Conservation (phyloP, 2,888 invertebrate species). For the Shargacucullia verbasci region DNA sequence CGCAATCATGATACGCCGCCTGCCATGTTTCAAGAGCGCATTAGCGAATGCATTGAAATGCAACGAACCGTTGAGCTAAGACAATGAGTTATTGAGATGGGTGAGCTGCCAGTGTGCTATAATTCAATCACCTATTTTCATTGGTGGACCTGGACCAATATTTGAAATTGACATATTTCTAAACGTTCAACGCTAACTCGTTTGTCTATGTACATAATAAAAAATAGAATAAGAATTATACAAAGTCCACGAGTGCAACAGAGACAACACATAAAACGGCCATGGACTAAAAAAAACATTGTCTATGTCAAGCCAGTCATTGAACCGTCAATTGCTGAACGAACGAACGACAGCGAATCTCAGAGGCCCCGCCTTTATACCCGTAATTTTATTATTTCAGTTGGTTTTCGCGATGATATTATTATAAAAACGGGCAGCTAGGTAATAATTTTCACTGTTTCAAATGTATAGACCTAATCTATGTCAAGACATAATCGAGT, state of each 20-base stretch:
- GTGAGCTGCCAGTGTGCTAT: too few species aligned
- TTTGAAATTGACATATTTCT: slow-evolving; percentile 16
- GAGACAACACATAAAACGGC: slow-evolving; percentile 43
- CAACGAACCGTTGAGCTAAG: too few species aligned
- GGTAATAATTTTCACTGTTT: slow-evolving; percentile 70
- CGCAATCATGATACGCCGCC: too few species aligned
- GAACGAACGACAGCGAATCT: slow-evolving; percentile 83
- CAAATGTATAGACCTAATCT: slow-evolving; percentile 19
- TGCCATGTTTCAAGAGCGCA: too few species aligned
- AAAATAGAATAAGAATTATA: slow-evolving; percentile 21
- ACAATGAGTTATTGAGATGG: too few species aligned
- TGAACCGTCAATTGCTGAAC: slow-evolving; percentile 82
- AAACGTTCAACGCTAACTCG: slow-evolving; percentile 20
- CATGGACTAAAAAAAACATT: slow-evolving; percentile 45
- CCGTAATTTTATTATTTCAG: slow-evolving; percentile 81
- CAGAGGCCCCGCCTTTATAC: slow-evolving; percentile 85
- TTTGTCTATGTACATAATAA: slow-evolving; percentile 20
- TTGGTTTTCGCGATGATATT: slow-evolving; percentile 83
- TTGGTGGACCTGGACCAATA: too few species aligned
- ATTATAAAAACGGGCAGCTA: slow-evolving; percentile 76
- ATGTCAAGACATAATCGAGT: slow-evolving; percentile 31
- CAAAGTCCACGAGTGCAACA: slow-evolving; percentile 20
- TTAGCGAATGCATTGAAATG: too few species aligned
- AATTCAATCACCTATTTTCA: too few species aligned
- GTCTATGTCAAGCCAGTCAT: slow-evolving; percentile 75